phyloP scores from a whole-genome alignment of 2,113 vertebrate genomes.

The Microcebus griseorufus region DNA sequence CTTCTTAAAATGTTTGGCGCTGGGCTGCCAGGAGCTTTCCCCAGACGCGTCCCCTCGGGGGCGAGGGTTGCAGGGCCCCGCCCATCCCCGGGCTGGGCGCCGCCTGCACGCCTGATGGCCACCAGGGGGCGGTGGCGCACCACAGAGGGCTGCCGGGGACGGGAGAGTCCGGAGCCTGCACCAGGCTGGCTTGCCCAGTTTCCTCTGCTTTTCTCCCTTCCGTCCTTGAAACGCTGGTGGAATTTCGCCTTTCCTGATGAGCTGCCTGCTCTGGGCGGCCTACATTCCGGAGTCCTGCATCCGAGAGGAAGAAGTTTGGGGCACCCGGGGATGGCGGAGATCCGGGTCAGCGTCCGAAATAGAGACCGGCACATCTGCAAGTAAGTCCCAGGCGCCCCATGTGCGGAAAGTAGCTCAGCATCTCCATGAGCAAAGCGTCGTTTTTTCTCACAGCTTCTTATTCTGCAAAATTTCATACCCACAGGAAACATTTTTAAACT shows the following conservation, averaged over 20 bases:
- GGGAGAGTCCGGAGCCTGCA: accelerated
- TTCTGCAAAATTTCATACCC: not conserved
- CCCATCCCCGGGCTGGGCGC: accelerated
- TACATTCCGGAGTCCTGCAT: not conserved
- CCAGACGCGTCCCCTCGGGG: accelerated
- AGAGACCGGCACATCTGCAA: not conserved
- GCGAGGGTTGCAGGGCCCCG: accelerated
- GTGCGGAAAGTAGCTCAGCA: not conserved
- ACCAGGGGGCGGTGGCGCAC: slow-evolving; percentile 42
- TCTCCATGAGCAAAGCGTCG: not conserved
- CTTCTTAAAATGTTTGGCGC: not conserved
- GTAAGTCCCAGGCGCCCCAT: not conserved
- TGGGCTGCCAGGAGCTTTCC: not conserved
- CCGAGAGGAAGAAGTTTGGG: not conserved
- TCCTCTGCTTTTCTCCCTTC: not conserved
- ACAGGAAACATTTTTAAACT: not conserved
- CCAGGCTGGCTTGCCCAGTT: accelerated
- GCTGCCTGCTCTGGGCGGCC: not conserved
- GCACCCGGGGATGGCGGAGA: not conserved
- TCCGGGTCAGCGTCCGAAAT: not conserved
- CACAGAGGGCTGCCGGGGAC: not conserved
- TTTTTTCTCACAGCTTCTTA: not conserved
- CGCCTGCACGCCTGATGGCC: not conserved
- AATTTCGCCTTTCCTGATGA: not conserved
- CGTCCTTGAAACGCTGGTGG: not conserved